Evolutionary conservation across 2,888 invertebrate species (phyloP).

Genomic region (Apamea anceps): DNA sequence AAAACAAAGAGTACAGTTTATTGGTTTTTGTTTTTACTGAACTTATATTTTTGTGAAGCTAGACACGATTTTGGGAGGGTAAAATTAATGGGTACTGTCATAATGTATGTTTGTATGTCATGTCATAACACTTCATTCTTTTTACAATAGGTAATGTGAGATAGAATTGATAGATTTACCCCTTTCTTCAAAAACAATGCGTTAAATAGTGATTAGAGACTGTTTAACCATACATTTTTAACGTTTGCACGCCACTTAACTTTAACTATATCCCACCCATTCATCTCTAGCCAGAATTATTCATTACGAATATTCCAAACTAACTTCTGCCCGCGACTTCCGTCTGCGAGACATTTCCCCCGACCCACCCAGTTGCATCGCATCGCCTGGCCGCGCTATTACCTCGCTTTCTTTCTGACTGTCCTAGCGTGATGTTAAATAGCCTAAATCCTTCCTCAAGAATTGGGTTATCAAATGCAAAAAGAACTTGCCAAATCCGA

Average conservation of each 20-base stretch:
- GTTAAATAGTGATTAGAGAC: too few relatives aligned
- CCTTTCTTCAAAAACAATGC: too few relatives aligned
- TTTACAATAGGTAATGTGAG: not conserved
- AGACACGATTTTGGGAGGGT: not conserved
- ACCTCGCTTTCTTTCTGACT: not conserved
- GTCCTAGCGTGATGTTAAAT: too few relatives aligned
- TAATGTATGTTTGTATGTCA: too few relatives aligned
- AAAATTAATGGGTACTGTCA: not conserved
- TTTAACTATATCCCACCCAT: too few relatives aligned
- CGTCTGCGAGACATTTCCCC: not conserved
- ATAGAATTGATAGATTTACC: too few relatives aligned
- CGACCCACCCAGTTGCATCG: not conserved
- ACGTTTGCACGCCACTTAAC: too few relatives aligned
- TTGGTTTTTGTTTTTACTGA: constrained; percentile 21
- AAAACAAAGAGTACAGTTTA: constrained; percentile 38
- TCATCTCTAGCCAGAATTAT: not conserved
- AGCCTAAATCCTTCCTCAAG: too few relatives aligned
- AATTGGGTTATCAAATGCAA: too few relatives aligned
- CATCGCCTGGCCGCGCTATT: not conserved
- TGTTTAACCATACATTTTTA: too few relatives aligned
- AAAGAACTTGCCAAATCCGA: too few relatives aligned
- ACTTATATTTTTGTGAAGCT: constrained; percentile 10
- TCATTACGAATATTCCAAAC: not conserved
- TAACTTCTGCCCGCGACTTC: not conserved
- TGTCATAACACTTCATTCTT: not conserved